Evolutionary conservation across 2,797 vertebrate species (phyloP).

Genomic region (Anableps anableps): DNA sequence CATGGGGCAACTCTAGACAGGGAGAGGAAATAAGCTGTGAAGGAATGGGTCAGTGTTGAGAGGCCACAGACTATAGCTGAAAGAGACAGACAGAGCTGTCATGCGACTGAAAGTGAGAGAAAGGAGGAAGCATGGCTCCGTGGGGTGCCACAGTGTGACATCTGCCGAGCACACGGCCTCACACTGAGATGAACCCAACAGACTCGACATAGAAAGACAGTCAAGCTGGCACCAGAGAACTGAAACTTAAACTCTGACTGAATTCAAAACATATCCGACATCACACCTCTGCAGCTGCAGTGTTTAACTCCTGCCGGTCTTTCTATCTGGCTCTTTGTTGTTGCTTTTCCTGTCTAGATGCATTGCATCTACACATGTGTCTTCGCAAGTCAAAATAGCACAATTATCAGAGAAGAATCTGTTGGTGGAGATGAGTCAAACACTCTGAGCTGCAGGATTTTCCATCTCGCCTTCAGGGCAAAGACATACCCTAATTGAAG

Average conservation of each 20-base stretch:
- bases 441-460: slow-evolving; percentile 23
- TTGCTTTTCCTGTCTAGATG: slow-evolving; percentile 8
- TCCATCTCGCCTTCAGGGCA: slow-evolving; percentile 14
- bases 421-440: slow-evolving; percentile 26
- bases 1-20: slow-evolving; percentile 53
- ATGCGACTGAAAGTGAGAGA: slow-evolving; percentile 56
- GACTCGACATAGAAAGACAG: slow-evolving; percentile 16
- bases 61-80: slow-evolving; percentile 15
- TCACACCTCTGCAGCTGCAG: slow-evolving; percentile 11
- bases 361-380: slow-evolving; percentile 4
- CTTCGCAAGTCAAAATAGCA: slow-evolving; percentile 16
- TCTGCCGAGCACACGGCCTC: slow-evolving; percentile 50
- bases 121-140: slow-evolving; percentile 48
- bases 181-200: slow-evolving; percentile 48
- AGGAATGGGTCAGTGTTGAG: slow-evolving; percentile 8
- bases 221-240: slow-evolving; percentile 18
- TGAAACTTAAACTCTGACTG: slow-evolving; percentile 30
- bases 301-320: slow-evolving; percentile 10
- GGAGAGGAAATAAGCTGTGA: slow-evolving; percentile 54
- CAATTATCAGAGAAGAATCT: slow-evolving; percentile 25
- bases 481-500: slow-evolving; percentile 1
- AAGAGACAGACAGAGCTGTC: slow-evolving; percentile 47
- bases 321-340: slow-evolving; percentile 4
- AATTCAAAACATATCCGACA: slow-evolving; percentile 21
- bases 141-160: slow-evolving; percentile 60